Conservation (phyloP, 2,888 invertebrate genomes). For the Unio delphinus region DNA sequence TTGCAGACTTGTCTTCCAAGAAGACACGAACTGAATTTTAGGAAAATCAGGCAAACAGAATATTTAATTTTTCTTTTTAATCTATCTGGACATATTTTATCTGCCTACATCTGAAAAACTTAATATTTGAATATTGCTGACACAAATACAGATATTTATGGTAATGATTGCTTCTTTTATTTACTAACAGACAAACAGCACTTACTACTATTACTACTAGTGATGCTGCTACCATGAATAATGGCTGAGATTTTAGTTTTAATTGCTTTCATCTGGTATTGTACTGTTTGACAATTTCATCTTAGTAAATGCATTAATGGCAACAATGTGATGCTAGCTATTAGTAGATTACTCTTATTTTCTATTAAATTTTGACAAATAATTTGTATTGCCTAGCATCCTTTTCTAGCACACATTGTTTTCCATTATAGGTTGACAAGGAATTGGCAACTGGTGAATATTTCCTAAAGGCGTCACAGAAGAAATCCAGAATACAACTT, state of each 20-base stretch:
- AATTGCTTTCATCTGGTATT: no score
- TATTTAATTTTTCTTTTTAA: background rate
- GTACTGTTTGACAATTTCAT: no score
- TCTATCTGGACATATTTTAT: background rate
- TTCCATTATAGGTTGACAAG: constrained; percentile 79
- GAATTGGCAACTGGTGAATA: constrained; percentile 96
- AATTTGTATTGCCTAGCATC: background rate
- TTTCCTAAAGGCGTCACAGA: constrained; percentile 84
- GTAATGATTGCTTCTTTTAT: no score
- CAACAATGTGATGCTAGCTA: background rate
- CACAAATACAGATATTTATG: no score
- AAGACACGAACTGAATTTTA: no score
- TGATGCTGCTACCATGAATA: no score
- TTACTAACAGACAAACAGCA: no score
- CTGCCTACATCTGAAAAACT: background rate
- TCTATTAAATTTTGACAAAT: no score
- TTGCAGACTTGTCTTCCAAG: no score
- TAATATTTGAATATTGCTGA: background rate
- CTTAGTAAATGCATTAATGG: background rate
- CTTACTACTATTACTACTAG: no score
- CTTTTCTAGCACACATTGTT: background rate
- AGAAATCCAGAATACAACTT: constrained; percentile 80
- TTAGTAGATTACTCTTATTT: background rate
- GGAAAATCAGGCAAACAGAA: background rate
- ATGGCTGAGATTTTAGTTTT: no score